Conservation (phyloP, 2,888 invertebrate genomes). For the Achlya flavicornis region DNA sequence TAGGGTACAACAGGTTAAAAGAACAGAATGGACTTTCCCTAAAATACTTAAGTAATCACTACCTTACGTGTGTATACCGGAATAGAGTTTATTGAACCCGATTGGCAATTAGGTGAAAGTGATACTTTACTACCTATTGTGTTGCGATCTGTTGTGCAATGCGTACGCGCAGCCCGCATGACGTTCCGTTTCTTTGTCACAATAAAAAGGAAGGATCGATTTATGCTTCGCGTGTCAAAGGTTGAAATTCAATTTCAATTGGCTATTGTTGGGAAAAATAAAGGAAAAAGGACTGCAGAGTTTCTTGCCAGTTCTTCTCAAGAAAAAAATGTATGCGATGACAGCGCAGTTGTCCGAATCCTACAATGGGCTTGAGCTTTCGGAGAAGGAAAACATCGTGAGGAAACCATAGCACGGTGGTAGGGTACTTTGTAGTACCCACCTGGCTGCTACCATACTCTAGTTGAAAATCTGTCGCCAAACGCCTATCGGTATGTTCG, state of each 20-base stretch:
- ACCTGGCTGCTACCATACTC: too few relatives aligned
- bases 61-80: conserved; percentile 16
- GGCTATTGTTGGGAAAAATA: background rate
- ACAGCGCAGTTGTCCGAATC: too few relatives aligned
- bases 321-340: too few relatives aligned
- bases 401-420: too few relatives aligned
- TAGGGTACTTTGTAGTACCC: too few relatives aligned
- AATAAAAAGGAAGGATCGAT: conserved; percentile 5
- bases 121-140: conserved; percentile 36
- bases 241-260: background rate
- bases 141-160: conserved; percentile 34
- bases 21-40: background rate
- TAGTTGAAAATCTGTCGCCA: too few relatives aligned
- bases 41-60: background rate
- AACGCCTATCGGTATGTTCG: too few relatives aligned
- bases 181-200: background rate
- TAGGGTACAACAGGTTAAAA: too few relatives aligned
- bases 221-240: background rate
- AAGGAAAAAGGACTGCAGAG: too few relatives aligned
- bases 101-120: conserved; percentile 43
- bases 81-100: conserved; percentile 35
- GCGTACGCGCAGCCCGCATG: conserved; percentile 17
- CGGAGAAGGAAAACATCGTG: too few relatives aligned
- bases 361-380: too few relatives aligned
- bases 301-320: too few relatives aligned